These are phyloP conservation scores for Pavo muticus DNA, from an alignment of 2,113 vertebrate species.

Conservation along the genomic window DNA sequence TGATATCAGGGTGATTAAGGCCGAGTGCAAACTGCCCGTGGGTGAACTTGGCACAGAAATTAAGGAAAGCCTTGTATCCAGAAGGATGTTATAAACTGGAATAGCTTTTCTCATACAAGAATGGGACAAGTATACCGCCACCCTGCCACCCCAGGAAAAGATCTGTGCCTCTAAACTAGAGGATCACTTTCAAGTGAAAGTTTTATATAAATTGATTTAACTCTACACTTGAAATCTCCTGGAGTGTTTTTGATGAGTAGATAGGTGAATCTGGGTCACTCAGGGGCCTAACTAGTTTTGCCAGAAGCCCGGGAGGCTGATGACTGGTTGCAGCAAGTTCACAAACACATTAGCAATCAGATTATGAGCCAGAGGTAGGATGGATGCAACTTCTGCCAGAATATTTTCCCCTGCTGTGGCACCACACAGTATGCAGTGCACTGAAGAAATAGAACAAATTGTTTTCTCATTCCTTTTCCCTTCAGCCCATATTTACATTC, in stretches of 20 bases:
- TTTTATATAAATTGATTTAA: neutral
- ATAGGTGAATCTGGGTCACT: neutral
- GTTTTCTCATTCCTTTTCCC: neutral
- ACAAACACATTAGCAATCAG: slow-evolving; percentile 2
- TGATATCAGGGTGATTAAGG: neutral
- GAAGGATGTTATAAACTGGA: neutral
- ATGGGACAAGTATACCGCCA: neutral
- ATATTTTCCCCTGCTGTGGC: neutral
- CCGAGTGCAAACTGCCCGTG: neutral
- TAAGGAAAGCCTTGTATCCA: neutral
- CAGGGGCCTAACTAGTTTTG: neutral
- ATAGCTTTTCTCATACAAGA: neutral
- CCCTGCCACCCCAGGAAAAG: neutral
- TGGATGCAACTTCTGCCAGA: neutral
- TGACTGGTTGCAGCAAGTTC: neutral
- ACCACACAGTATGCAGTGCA: neutral
- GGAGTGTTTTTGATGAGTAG: neutral
- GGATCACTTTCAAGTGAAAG: neutral
- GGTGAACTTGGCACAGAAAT: neutral
- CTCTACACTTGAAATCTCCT: neutral
- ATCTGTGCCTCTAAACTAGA: neutral
- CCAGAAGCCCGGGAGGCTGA: neutral
- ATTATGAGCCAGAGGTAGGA: neutral
- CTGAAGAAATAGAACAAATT: neutral
- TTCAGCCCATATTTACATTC: neutral